Conservation (phyloP, 2,797 vertebrate genomes). For the Cynopterus sphinx region DNA sequence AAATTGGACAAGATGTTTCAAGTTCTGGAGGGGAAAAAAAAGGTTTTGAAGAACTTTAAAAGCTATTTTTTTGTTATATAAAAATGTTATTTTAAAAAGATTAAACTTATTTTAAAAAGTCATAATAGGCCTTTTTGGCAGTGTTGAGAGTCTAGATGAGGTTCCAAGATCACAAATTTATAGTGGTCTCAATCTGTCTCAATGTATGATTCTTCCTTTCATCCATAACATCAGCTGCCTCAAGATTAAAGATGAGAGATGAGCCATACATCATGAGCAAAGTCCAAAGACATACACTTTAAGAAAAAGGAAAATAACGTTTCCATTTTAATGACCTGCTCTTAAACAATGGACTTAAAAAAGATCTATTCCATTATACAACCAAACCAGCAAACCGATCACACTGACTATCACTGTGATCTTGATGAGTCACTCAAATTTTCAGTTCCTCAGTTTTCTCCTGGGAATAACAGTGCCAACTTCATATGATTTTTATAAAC, state of each 20-base stretch:
- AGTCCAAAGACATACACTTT: neutral
- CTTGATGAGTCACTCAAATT: neutral
- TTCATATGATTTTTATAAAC: neutral
- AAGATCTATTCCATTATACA: neutral
- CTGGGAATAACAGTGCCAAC: neutral
- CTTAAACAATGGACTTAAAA: neutral
- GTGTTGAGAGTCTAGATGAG: neutral
- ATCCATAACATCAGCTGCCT: neutral
- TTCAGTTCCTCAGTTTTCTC: neutral
- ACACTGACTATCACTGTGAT: neutral
- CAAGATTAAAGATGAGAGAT: neutral
- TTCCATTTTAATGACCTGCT: neutral
- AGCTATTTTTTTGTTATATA: neutral
- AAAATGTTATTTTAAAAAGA: neutral
- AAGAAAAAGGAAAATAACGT: neutral
- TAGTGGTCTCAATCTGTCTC: neutral
- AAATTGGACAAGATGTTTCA: neutral
- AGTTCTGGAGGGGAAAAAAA: neutral
- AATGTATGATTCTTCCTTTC: neutral
- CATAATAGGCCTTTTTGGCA: neutral
- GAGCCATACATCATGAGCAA: neutral
- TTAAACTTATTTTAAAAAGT: neutral
- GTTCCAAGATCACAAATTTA: neutral
- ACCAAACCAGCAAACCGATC: neutral
- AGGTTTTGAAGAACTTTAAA: neutral